Conservation (phyloP, 2,797 vertebrate species). For the Babyrousa celebensis region DNA sequence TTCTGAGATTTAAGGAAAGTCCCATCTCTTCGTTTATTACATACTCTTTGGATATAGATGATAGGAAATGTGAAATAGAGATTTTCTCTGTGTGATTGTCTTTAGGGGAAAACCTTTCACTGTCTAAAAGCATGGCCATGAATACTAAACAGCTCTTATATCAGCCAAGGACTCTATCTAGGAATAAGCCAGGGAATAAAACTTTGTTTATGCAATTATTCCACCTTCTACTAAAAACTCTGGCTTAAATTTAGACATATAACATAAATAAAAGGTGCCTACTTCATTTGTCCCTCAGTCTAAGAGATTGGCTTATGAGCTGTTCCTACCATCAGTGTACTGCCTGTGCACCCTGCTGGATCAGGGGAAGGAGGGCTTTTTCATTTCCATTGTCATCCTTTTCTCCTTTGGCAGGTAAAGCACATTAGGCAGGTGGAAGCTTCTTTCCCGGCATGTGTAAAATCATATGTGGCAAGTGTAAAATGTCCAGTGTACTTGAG, state of each 20-base stretch:
- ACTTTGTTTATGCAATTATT: constrained; percentile 24
- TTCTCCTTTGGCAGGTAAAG: not conserved
- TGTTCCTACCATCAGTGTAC: not conserved
- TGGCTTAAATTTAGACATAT: constrained; percentile 33
- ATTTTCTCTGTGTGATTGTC: constrained; percentile 67
- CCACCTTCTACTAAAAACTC: not conserved
- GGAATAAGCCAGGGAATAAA: constrained; percentile 71
- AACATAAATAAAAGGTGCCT: constrained; percentile 6
- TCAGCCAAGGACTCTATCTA: constrained; percentile 45
- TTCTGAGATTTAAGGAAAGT: not conserved
- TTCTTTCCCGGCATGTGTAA: constrained; percentile 42
- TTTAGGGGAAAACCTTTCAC: constrained; percentile 78
- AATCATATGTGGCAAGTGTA: not conserved
- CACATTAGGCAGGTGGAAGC: not conserved
- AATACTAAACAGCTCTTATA: constrained; percentile 82
- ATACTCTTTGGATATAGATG: constrained; percentile 5
- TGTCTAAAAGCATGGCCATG: constrained; percentile 76
- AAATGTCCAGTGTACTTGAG: constrained; percentile 53
- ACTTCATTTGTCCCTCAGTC: constrained; percentile 18
- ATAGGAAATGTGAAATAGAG: constrained; percentile 51
- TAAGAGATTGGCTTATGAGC: not conserved
- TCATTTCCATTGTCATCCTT: not conserved
- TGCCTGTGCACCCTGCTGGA: fast-evolving
- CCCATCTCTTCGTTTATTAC: not conserved
- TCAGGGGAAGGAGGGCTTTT: not conserved